A percentile compares a stretch with the other conserved stretches of the same genome.
These are phyloP conservation scores for Xanthia icteritia DNA, from an alignment of 2,888 invertebrate genomes.

Conservation along the genomic window DNA sequence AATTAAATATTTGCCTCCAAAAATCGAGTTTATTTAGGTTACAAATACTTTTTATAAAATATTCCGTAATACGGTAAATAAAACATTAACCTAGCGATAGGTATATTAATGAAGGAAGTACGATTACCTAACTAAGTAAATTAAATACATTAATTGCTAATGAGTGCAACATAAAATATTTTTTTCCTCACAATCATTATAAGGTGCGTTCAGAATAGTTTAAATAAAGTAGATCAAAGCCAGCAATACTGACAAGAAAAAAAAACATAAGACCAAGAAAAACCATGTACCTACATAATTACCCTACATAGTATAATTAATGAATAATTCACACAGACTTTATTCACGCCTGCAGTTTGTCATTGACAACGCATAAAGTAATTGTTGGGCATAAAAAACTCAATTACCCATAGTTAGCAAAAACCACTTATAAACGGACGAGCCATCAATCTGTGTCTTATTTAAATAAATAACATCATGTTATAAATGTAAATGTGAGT, in stretches of 20 bases:
- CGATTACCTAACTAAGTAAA: slow-evolving; percentile 29
- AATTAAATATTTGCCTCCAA: no score
- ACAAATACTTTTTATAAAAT: no score
- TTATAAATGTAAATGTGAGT: slow-evolving; percentile 54
- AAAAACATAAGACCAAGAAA: slow-evolving; percentile 22
- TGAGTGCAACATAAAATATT: slow-evolving; percentile 12
- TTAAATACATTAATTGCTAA: slow-evolving; percentile 19
- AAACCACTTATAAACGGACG: slow-evolving; percentile 56
- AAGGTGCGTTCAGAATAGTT: slow-evolving; percentile 20
- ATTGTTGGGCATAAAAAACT: slow-evolving; percentile 58
- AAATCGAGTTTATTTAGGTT: background rate
- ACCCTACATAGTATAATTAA: slow-evolving; percentile 56
- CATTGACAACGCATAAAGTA: slow-evolving; percentile 57
- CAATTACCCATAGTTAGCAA: slow-evolving; percentile 58
- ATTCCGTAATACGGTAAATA: background rate
- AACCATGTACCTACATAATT: slow-evolving; percentile 53
- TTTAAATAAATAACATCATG: slow-evolving; percentile 60
- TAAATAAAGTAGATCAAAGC: slow-evolving; percentile 57
- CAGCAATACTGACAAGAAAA: slow-evolving; percentile 17
- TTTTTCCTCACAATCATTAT: slow-evolving; percentile 14
- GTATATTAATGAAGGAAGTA: slow-evolving; percentile 45
- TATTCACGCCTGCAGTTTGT: slow-evolving; percentile 52
- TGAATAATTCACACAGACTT: slow-evolving; percentile 59
- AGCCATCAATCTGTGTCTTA: slow-evolving; percentile 58
- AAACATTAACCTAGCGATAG: background rate